phyloP scores from a whole-genome alignment of 1,140 invertebrate species.

The Micrasema longulum region DNA sequence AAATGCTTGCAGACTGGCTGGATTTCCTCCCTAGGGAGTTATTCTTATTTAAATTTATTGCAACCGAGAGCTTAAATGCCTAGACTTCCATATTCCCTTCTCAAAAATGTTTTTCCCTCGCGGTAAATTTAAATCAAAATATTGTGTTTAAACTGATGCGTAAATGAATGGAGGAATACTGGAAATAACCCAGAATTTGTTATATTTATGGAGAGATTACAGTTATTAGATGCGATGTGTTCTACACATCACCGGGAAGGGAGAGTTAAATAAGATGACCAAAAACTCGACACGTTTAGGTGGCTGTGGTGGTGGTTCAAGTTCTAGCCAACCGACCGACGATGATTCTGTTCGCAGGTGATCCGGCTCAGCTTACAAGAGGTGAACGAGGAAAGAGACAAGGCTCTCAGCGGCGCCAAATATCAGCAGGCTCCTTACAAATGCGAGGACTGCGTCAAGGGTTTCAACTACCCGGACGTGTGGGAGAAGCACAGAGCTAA shows the following conservation, averaged over 20 bases:
- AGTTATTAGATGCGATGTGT: no score
- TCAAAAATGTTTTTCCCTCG: no score
- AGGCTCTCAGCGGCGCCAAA: conserved; percentile 52
- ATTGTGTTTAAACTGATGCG: no score
- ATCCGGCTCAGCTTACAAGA: conserved; percentile 44
- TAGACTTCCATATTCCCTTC: no score
- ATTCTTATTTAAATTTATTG: no score
- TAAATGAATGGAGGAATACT: no score
- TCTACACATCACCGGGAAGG: not conserved
- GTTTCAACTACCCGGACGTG: conserved; percentile 65
- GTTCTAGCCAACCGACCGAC: not conserved
- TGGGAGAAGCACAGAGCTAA: conserved; percentile 59
- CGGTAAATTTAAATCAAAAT: no score
- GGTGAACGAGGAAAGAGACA: conserved; percentile 46
- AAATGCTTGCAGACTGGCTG: no score
- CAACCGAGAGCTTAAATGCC: no score
- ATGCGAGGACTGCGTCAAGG: conserved; percentile 62
- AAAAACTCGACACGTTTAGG: not conserved
- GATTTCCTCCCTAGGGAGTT: no score
- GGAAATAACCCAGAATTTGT: no score
- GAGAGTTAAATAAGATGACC: not conserved
- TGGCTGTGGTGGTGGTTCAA: not conserved
- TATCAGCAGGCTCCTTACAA: conserved; percentile 60
- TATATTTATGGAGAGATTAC: no score
- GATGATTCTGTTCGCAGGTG: conserved; percentile 25